A percentile compares a stretch with the other conserved stretches of the same genome.
Evolutionary conservation across 2,797 vertebrate species (phyloP).

Genomic region (Chelon auratus): DNA sequence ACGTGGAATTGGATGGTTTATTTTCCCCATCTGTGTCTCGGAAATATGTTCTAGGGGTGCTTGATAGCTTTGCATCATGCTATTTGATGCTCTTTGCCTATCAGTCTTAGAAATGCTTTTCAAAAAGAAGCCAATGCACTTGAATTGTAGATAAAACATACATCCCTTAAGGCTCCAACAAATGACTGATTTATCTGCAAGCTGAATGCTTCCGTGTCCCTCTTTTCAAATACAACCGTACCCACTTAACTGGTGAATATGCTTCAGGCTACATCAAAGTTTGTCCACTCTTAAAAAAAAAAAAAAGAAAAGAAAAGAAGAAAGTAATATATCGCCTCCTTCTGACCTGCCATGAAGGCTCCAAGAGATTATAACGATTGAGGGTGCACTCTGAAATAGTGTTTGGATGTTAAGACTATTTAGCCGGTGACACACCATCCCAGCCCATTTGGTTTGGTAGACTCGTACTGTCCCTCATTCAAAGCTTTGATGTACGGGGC

Average conservation of each 20-base stretch:
- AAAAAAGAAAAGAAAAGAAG: slow-evolving; percentile 33
- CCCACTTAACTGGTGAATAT: slow-evolving; percentile 61
- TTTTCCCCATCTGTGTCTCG: slow-evolving; percentile 25
- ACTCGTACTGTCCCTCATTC: slow-evolving; percentile 51
- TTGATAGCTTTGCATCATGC: slow-evolving; percentile 46
- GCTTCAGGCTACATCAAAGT: slow-evolving; percentile 67
- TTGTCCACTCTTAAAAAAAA: slow-evolving; percentile 37
- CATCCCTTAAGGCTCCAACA: slow-evolving; percentile 40
- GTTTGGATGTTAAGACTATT: slow-evolving; percentile 60
- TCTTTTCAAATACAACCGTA: slow-evolving; percentile 60
- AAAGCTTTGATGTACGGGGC: slow-evolving; percentile 70
- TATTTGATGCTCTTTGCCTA: slow-evolving; percentile 37
- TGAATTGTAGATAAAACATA: slow-evolving; percentile 56
- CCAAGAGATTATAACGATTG: slow-evolving; percentile 62
- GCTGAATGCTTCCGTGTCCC: slow-evolving; percentile 36
- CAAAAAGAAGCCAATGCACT: slow-evolving; percentile 41
- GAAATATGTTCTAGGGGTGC: slow-evolving; percentile 37
- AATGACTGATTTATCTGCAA: slow-evolving; percentile 61
- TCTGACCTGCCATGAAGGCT: slow-evolving; percentile 56
- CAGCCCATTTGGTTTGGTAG: slow-evolving; percentile 65
- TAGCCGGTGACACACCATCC: slow-evolving; percentile 67
- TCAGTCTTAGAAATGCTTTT: slow-evolving; percentile 50
- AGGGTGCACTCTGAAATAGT: slow-evolving; percentile 53
- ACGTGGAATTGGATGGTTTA: slow-evolving; percentile 10
- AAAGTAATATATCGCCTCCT: slow-evolving; percentile 39